Conservation (phyloP, 64 coral and sea anemone species). For the Actinia tenebrosa region DNA sequence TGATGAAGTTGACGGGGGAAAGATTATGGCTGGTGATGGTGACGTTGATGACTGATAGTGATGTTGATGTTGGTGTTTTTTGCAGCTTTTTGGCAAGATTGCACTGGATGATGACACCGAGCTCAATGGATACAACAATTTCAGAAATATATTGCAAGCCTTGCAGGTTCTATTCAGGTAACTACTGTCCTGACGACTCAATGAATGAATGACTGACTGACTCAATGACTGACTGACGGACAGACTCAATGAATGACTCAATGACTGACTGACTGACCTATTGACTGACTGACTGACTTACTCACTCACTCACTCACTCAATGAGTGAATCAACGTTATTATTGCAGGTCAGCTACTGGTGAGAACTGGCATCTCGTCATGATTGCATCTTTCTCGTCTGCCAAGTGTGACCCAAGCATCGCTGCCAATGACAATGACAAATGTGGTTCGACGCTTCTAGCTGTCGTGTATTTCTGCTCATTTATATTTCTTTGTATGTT, state of each 20-base stretch:
- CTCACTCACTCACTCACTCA: neutral
- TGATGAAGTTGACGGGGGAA: neutral
- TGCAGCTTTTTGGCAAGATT: conserved; percentile 90
- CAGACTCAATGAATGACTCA: neutral
- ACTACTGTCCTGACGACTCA: neutral
- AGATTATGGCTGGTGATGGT: neutral
- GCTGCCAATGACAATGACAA: neutral
- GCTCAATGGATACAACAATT: conserved; percentile 64
- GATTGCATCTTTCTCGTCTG: conserved; percentile 32
- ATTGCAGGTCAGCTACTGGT: conserved; percentile 53
- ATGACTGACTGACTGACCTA: neutral
- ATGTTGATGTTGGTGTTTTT: neutral
- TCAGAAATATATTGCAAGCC: conserved; percentile 56
- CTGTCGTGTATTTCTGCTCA: conserved; percentile 44
- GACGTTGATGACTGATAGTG: conserved; percentile 1
- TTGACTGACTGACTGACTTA: neutral
- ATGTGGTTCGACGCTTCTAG: conserved; percentile 27
- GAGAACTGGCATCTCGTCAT: conserved; percentile 89
- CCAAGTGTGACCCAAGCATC: conserved; percentile 31
- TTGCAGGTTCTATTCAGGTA: conserved; percentile 88
- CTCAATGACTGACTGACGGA: neutral
- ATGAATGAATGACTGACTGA: too few relatives aligned
- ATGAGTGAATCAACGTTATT: neutral
- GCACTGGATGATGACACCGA: neutral
- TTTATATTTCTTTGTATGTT: conserved; percentile 74